A percentile compares a stretch with the other conserved stretches of the same genome.
Evolutionary conservation across 2,797 vertebrate species (phyloP).

Genomic region (Acridotheres tristis): DNA sequence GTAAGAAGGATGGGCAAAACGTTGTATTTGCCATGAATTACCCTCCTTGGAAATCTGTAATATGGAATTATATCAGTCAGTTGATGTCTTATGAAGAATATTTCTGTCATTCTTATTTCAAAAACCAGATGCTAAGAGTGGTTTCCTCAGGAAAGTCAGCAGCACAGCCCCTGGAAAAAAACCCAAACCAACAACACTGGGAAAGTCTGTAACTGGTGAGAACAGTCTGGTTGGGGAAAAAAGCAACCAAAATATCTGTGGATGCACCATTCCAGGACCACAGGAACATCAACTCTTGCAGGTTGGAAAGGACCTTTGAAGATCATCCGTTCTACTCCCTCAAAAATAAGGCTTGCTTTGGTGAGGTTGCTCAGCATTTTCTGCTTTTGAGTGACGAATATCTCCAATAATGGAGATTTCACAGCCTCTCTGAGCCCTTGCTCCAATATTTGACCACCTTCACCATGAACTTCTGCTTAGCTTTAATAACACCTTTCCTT

Average conservation of each 20-base stretch:
- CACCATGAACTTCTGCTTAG: not conserved
- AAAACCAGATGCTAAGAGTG: not conserved
- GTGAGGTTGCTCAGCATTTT: not conserved
- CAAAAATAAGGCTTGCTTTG: not conserved
- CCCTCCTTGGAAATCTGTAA: not conserved
- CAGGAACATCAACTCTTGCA: not conserved
- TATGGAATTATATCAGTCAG: not conserved
- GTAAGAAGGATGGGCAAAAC: not conserved
- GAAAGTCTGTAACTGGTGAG: not conserved
- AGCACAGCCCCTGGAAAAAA: not conserved
- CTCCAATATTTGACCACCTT: not conserved
- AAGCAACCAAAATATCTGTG: not conserved
- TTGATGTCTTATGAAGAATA: not conserved
- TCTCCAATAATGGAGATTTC: not conserved
- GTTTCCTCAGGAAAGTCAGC: not conserved
- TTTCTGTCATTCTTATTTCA: not conserved
- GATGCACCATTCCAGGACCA: not conserved
- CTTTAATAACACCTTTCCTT: not conserved
- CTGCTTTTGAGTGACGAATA: not conserved
- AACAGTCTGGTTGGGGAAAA: not conserved
- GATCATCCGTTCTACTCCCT: not conserved
- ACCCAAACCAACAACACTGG: accelerated
- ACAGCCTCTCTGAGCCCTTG: not conserved
- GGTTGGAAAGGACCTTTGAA: not conserved
- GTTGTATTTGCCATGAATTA: not conserved